Evolutionary conservation across 2,113 vertebrate genomes (phyloP), one percentile per base, ranked within the genome.

Genomic region (Suncus etruscus): DNA sequence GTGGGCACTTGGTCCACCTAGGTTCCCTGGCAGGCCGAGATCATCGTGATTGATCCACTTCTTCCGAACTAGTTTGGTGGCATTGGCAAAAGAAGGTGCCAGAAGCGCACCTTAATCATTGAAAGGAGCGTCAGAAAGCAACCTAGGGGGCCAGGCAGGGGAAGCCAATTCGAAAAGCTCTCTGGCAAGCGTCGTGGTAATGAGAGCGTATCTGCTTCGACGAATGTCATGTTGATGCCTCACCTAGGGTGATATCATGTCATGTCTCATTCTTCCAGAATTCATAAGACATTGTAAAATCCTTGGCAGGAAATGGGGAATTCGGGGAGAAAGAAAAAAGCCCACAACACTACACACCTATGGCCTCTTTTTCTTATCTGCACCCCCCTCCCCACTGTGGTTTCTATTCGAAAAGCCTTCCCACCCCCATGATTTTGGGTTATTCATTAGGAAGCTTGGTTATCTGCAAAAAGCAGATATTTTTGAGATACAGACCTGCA

Each of bases 381-480:
- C 31, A 39, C 39, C 39, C 39, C 39, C 39, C 39, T 81, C 83
- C 51, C 94, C 12, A 4, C 81, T 83, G 76, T 6, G 74, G 72
- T 72, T 96, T 95, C 92, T 78, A 81, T 69, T 72, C 32, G 39
- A 70, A 86, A 93, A 20, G 6, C 58, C 4, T 61, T 16, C 87
- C 69, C 92, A 69, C 58, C 61, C 65, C 86, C 84, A 91, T 58
- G 66, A 94, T 87, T 93, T 87, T 54, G 76, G 66, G 39, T 86
- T 94, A 94, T 93, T 96, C 96, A 97, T 97, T 96, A 96, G 68
- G 77, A 78, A 9, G 68, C 39, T 91, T 45, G 47, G 86, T 93
- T 97, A 95, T 95, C 96, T 97, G 94, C 9, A 68, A 94, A 95
- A 78, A 94, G 79, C 92, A 97, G 93, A 89, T 97, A 96, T 82